Evolutionary conservation across 2,888 invertebrate genomes (phyloP).

Genomic region (Mimachlamys varia): DNA sequence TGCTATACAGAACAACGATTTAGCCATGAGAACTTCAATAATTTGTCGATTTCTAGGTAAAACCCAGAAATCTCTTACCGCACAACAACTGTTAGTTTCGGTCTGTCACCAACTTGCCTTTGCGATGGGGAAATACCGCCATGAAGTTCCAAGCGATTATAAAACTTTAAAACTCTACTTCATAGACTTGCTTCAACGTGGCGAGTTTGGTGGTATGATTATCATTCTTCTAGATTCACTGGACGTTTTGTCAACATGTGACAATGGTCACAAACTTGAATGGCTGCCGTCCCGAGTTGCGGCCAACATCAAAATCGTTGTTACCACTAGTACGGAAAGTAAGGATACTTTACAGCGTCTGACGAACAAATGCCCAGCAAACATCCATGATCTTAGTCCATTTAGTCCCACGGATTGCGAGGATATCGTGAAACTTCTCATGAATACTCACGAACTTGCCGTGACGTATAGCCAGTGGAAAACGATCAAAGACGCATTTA

Average conservation of each 20-base stretch:
- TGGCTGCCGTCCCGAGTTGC: conserved; percentile 74
- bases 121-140: conserved; percentile 61
- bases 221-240: conserved; percentile 73
- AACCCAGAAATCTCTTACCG: conserved; percentile 64
- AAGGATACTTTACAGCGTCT: conserved; percentile 68
- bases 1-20: conserved; percentile 55
- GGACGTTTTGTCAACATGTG: conserved; percentile 66
- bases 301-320: conserved; percentile 69
- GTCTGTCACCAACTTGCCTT: conserved; percentile 72
- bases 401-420: conserved; percentile 66
- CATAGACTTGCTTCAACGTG: conserved; percentile 66
- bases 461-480: conserved; percentile 71
- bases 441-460: conserved; percentile 59
- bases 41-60: conserved; percentile 72
- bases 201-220: conserved; percentile 69
- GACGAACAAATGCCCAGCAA: conserved; percentile 59
- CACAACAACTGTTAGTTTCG: conserved; percentile 66
- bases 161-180: conserved; percentile 68
- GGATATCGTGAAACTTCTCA: conserved; percentile 65
- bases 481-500: conserved; percentile 64
- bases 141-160: conserved; percentile 66
- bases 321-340: conserved; percentile 67
- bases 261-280: conserved; percentile 71
- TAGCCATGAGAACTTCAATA: conserved; percentile 62
- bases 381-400: conserved; percentile 60